Conservation (phyloP, 2,888 invertebrate genomes). For the Agrotis puta region DNA sequence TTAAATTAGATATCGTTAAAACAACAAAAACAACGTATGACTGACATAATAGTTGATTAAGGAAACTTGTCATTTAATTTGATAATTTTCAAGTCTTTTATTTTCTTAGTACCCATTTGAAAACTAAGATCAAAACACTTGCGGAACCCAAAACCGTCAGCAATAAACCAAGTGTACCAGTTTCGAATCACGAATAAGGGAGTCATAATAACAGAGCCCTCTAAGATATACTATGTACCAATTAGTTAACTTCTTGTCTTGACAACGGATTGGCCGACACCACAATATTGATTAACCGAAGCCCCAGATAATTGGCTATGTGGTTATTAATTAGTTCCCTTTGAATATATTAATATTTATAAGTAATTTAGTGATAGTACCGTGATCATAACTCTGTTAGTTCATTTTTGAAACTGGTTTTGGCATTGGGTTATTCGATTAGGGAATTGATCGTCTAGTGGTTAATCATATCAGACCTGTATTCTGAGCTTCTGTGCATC, state of each 20-base stretch:
- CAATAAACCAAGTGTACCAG: slow-evolving; percentile 59
- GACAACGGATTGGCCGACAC: slow-evolving; percentile 71
- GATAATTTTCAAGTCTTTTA: background rate
- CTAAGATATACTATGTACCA: slow-evolving; percentile 79
- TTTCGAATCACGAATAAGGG: slow-evolving; percentile 65
- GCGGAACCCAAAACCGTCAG: slow-evolving; percentile 47
- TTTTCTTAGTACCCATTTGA: background rate
- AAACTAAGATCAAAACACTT: slow-evolving; percentile 6
- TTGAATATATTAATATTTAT: slow-evolving; percentile 74
- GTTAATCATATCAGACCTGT: slow-evolving; percentile 37
- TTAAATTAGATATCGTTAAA: no score
- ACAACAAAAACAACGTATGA: no score
- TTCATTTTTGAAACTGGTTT: slow-evolving; percentile 53
- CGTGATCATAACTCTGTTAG: slow-evolving; percentile 46
- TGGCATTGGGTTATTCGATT: slow-evolving; percentile 56
- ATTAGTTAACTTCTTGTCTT: slow-evolving; percentile 84
- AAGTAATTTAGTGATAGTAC: slow-evolving; percentile 58
- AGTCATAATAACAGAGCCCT: slow-evolving; percentile 75
- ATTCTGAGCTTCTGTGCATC: slow-evolving; percentile 36
- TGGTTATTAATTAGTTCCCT: slow-evolving; percentile 81
- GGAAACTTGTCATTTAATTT: no score
- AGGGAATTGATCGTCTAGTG: slow-evolving; percentile 45
- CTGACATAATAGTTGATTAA: background rate
- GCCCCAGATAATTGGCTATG: slow-evolving; percentile 81
- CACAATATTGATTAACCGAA: slow-evolving; percentile 81